Conservation (phyloP, 2,113 vertebrate species). For the Aplodontia rufa region DNA sequence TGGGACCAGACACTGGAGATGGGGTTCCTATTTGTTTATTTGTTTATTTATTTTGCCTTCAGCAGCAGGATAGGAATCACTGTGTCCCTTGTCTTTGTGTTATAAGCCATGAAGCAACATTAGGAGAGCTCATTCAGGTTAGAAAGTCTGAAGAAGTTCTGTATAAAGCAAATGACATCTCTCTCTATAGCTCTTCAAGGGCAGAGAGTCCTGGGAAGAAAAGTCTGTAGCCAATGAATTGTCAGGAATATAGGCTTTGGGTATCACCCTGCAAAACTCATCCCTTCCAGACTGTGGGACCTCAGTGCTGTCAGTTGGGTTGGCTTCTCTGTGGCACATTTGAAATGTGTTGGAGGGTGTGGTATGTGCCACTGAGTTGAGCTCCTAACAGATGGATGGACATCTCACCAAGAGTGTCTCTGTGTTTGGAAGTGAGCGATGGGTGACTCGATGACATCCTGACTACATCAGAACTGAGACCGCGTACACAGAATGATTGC, state of each 20-base stretch:
- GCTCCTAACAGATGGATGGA: neutral
- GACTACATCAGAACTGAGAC: neutral
- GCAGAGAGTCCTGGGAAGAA: no score
- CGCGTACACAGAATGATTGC: neutral
- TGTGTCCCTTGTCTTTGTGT: neutral
- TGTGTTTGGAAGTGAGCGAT: neutral
- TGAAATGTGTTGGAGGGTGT: neutral
- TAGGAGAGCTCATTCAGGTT: neutral
- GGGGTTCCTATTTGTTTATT: neutral
- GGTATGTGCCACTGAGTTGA: neutral
- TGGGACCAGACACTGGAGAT: neutral
- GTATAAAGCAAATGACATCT: neutral
- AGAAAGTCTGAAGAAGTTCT: neutral
- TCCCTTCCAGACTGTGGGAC: neutral
- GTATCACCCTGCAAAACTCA: neutral
- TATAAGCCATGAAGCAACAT: neutral
- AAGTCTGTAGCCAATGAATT: neutral
- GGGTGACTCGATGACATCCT: neutral
- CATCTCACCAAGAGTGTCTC: neutral
- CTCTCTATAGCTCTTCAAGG: neutral
- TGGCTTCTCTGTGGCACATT: neutral
- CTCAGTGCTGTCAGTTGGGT: neutral
- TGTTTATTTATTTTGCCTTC: neutral
- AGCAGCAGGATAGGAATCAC: no score
- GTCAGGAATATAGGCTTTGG: neutral